Conservation (phyloP, 2,113 vertebrate genomes). For the Tyto alba region DNA sequence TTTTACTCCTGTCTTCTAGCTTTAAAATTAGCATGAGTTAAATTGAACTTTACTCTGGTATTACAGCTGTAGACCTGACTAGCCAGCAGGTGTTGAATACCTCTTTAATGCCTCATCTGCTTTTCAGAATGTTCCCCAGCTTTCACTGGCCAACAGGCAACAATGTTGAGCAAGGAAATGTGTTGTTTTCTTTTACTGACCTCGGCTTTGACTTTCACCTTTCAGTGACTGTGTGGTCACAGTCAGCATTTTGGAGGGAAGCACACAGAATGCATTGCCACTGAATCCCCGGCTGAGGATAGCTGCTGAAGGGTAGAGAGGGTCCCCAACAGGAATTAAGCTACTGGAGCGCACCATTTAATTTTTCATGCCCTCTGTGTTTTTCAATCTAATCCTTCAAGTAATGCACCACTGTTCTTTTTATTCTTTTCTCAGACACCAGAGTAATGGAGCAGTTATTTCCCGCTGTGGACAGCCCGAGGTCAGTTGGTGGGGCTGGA, state of each 20-base stretch:
- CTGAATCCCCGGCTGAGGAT: background rate
- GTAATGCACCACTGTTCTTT: background rate
- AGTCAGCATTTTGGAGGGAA: background rate
- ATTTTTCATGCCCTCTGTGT: background rate
- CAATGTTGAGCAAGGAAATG: background rate
- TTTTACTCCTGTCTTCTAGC: background rate
- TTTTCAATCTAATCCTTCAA: background rate
- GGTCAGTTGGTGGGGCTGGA: conserved; percentile 99
- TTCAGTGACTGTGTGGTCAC: background rate
- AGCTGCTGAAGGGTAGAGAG: background rate
- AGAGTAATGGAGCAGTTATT: conserved; percentile 92
- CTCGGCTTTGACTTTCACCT: background rate
- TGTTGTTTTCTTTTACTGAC: background rate
- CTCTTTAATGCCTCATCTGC: background rate
- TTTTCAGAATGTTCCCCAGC: background rate
- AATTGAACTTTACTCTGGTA: background rate
- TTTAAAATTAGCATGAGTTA: background rate
- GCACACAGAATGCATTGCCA: accelerated
- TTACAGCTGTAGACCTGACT: background rate
- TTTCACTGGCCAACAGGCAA: background rate
- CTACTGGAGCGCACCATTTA: background rate
- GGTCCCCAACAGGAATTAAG: background rate
- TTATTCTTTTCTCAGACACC: conserved; percentile 76
- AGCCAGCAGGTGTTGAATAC: background rate
- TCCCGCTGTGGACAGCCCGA: conserved; percentile 96